Base-by-base conservation (phyloP, 2,888 invertebrate genomes). In the Thecocarcelia acutangulata region DNA sequence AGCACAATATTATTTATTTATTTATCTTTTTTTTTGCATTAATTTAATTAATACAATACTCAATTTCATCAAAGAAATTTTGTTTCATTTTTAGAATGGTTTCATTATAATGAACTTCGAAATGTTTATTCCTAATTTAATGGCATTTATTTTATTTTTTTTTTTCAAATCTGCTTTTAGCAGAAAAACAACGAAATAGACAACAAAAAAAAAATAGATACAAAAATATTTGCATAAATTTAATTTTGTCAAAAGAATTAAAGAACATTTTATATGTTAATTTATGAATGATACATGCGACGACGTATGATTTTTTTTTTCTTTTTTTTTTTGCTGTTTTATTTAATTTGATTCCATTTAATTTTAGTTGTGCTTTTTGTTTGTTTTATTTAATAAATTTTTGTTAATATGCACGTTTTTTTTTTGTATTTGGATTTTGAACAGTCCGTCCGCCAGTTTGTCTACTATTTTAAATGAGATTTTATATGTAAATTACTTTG, bases 221-320 rank as follows among this genome's bases (percentile, higher is more conserved):
- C 21, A 80, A 56, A 48, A 69, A 64, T 63, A 77, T 81, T 82
- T 82, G 82, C 82, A 82, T 82, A 82, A 82, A 82, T 81, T 81
- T 81, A 63, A 77, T 77, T 77, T 81, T 69, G 77, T 77, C 58
- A 81, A 81, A 79, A 77, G 81, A 81, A 69, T 78, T 82, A 78
- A 78, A 74, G 78, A 78, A 70, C 78, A 78, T 82, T 82, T 82
- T 82, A 78, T 82, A 82, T 82, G 78, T 78, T 82, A 74, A 82
- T 82, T 74, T 79, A 59, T 79, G 73, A 56, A 54, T 61, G 58
- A 74, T 74, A 74, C 42, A 61, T 40, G 17, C 46, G 40, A 46
- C 50, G 40, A 12, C 3, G 37, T 48, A 24, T 63, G 24, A 66
- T 58, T 52, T 74, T 56, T 74, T 9, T 8, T 8, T 8, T 33